Base-by-base conservation (phyloP, 2,797 vertebrate species). In the Cichlasoma orientale region DNA sequence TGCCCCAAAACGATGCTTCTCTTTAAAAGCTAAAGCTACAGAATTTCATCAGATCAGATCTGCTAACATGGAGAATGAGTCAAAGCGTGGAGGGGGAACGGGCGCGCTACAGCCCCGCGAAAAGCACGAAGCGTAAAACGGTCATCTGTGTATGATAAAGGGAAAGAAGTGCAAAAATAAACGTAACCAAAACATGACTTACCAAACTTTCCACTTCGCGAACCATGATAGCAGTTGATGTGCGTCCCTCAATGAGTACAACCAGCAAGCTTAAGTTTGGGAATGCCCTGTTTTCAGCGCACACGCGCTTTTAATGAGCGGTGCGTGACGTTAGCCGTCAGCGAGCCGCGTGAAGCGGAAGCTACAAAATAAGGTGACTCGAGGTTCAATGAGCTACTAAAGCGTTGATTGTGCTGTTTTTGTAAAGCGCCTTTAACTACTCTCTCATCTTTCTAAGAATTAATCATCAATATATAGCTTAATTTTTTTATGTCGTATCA, bases 221-320 rank as follows among this genome's bases (percentile, higher is more conserved):
- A n/a, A 76, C 79, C 79, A 81, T 81, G 14, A 31, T 91, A 1
- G 44, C 27, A 1, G 53, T 1, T 13, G 7, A 11, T 2, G 8
- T 3, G 1, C 0, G 53, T 0, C 2, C 2, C 1, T 4, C 0
- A 12, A 16, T 18, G 38, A 11, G 18, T 9, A 29, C 56, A 21
- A 33, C 3, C 4, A 50, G 13, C 13, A 10, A 3, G 14, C 23
- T 4, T 4, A 8, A 25, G 8, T 33, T 44, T 4, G 2, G 1
- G 7, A 78, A 59, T 75, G 74, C 5, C 41, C 13, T 19, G 1
- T 1, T 5, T 6, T 8, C 56, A 14, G 25, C 2, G 13, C 11
- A 47, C 47, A 27, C 44, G 13, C 3, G 47, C 2, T 4, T 41
- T 75, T 78, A 72, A 63, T 74, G 13, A 56, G 11, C 36, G 25